phyloP scores from a whole-genome alignment of 2,888 invertebrate genomes.

The Quadroppia sp. region DNA sequence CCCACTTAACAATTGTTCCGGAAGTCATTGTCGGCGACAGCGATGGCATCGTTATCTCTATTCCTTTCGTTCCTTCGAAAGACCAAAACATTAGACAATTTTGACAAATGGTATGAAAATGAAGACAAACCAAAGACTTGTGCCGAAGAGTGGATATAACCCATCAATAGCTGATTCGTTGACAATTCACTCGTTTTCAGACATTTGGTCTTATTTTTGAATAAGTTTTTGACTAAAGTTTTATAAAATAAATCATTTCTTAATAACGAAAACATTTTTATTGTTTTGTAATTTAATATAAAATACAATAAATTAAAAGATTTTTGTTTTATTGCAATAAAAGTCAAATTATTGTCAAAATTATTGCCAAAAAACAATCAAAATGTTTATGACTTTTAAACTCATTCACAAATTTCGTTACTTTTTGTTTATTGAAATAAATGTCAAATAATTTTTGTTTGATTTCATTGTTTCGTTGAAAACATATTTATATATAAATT shows the following conservation, averaged over 20 bases:
- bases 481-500: too few species aligned
- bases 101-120: neutral
- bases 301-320: neutral
- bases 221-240: neutral
- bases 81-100: neutral
- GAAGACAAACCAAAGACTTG: constrained; percentile 20
- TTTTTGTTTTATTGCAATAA: neutral
- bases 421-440: too few species aligned
- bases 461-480: too few species aligned
- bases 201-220: neutral
- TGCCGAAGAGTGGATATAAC: constrained; percentile 4
- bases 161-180: neutral
- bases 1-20: constrained; percentile 61
- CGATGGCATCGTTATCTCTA: too few species aligned
- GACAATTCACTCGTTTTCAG: neutral
- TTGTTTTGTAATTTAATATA: neutral
- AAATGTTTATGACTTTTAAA: too few species aligned
- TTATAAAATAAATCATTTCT: neutral
- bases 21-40: constrained; percentile 63
- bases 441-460: too few species aligned
- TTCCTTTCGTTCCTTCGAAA: constrained; percentile 39
- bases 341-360: neutral
- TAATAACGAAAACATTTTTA: constrained; percentile 10
- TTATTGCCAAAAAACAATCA: too few species aligned
- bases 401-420: too few species aligned